Evolutionary conservation across 2,797 vertebrate genomes (phyloP), one percentile per base, ranked within the genome.

Genomic region (Hafferia zeledoni): DNA sequence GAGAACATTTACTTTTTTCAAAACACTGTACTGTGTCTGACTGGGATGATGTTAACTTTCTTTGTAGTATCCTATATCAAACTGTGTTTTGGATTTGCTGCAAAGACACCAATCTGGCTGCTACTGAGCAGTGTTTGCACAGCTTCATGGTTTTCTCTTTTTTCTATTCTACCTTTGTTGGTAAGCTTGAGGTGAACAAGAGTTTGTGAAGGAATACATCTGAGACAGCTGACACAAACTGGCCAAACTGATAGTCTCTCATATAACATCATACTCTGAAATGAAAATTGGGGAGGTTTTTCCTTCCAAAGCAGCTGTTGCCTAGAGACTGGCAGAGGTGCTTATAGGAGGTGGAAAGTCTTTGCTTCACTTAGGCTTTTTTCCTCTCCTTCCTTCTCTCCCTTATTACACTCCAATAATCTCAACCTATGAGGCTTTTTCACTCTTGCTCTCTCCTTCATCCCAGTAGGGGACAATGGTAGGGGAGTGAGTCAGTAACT

Each of bases 401-500:
- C 19, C 6, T n/a, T 50, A 24, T 56, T 71, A 19, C 8, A 35
- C 13, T 4, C 2, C 5, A 56, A 65, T 53, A 72, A 55, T 50
- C 18, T 65, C 35, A 88, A 1, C 13, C 11, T 20, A 41, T 52
- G 6, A 88, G 13, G 15, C 3, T 79, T 84, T 75, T 79, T 53
- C 17, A 19, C 16, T 83, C 72, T 39, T 47, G 5, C 7, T 74
- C 4, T 63, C 19, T 50, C 11, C 27, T 83, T 83, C 43, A 67
- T 49, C 44, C 20, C 0, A 0, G 5, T 4, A 39, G 14, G 5
- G 22, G 5, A 43, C 30, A 77, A 35, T 0, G 0, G 24, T 24
- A 65, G 11, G 15, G n/a, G 6, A 39, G 19, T 37, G 18, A 57
- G 20, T 30, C 8, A n/a, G 47, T 24, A 33, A 43, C 14, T 50